Evolutionary conservation across 2,797 vertebrate genomes (phyloP).

Genomic region (Urocyon cinereoargenteus): DNA sequence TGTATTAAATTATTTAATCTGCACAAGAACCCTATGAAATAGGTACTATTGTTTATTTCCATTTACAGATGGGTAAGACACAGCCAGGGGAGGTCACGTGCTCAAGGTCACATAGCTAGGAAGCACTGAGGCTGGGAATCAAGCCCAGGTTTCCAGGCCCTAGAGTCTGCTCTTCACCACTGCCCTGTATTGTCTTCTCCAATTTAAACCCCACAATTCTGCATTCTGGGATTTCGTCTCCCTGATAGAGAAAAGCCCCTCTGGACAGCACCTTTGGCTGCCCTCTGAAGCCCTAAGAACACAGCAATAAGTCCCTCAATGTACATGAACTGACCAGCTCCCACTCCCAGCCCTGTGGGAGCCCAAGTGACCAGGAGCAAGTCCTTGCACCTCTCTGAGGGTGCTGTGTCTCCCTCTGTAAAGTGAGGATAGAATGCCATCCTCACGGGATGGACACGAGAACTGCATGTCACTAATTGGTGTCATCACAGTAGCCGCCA

Average conservation of each 20-base stretch:
- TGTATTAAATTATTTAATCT: neutral
- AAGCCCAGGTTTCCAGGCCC: neutral
- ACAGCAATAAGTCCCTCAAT: neutral
- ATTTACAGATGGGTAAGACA: neutral
- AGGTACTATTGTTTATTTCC: neutral
- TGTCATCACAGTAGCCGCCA: rapidly evolving
- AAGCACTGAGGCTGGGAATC: neutral
- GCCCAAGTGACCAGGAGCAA: neutral
- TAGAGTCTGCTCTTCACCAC: neutral
- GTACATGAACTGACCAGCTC: neutral
- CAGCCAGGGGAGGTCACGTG: neutral
- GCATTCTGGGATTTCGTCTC: neutral
- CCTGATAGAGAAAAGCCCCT: neutral
- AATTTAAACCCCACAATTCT: too few species aligned
- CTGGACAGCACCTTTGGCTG: neutral
- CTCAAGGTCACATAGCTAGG: neutral
- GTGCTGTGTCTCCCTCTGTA: neutral
- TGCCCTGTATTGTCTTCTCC: neutral
- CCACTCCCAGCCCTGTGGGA: neutral
- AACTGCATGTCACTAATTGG: rapidly evolving
- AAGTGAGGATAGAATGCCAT: neutral
- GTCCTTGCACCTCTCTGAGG: neutral
- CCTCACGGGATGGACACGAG: neutral
- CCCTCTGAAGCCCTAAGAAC: neutral
- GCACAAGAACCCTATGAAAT: neutral